Evolutionary conservation across 2,797 vertebrate species (phyloP).

Genomic region (Carcharodon carcharias): DNA sequence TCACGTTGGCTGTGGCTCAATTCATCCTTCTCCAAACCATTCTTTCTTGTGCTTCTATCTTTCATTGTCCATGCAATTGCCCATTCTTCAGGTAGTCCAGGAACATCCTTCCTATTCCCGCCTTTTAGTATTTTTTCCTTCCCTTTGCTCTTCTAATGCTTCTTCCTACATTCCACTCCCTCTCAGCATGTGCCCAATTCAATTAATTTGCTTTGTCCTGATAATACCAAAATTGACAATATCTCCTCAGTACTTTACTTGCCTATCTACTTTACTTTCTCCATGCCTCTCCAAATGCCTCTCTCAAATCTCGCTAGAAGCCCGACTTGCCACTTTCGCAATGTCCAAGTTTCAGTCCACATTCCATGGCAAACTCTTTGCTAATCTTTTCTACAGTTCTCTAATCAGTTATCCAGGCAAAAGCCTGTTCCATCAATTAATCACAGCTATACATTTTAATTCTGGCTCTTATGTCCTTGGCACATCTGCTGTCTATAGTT

Average conservation of each 20-base stretch:
- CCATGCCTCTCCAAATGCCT: not conserved
- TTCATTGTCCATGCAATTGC: not conserved
- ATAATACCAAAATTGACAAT: not conserved
- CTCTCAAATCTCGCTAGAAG: not conserved
- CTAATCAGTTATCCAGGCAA: not conserved
- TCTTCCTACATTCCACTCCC: not conserved
- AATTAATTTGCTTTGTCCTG: not conserved
- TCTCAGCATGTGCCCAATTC: not conserved
- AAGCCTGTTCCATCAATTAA: not conserved
- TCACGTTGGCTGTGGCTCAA: not conserved
- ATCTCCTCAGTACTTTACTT: not conserved
- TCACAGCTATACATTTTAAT: not conserved
- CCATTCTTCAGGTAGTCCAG: not conserved
- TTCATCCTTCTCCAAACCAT: not conserved
- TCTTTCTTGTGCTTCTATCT: not conserved
- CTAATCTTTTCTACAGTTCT: not conserved
- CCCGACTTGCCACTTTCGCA: not conserved
- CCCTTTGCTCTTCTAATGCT: not conserved
- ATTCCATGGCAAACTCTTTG: not conserved
- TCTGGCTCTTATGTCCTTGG: not conserved
- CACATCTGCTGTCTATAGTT: not conserved
- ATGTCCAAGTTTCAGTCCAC: not conserved
- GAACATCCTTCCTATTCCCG: not conserved
- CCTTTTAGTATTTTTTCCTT: not conserved
- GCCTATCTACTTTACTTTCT: not conserved